Evolutionary conservation across 2,797 vertebrate genomes (phyloP).

Genomic region (Brachymystax lenok): DNA sequence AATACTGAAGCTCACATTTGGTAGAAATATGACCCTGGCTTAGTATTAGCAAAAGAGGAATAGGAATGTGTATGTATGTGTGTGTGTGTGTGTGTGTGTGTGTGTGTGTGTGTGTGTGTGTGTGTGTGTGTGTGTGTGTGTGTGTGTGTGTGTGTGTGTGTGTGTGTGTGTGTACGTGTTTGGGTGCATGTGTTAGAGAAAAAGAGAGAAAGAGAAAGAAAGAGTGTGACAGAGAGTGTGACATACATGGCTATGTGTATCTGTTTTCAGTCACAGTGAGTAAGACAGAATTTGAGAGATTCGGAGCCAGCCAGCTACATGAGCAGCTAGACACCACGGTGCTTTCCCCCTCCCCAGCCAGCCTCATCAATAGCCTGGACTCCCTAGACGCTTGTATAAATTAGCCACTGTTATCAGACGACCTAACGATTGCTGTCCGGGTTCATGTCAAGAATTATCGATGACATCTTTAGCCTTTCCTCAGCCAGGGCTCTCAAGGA

Average conservation of each 20-base stretch:
- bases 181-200: not conserved
- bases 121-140: not conserved
- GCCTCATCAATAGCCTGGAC: constrained; percentile 35
- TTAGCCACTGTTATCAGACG: constrained; percentile 48
- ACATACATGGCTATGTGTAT: not conserved
- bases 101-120: not conserved
- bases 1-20: not conserved
- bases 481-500: not conserved
- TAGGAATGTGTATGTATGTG: not conserved
- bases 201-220: not conserved
- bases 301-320: not conserved
- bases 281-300: not conserved
- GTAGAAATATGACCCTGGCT: not conserved
- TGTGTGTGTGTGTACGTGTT: not conserved
- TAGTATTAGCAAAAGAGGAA: not conserved
- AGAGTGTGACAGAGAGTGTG: constrained; percentile 1
- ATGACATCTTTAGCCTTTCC: constrained; percentile 37
- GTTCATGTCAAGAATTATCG: constrained; percentile 34
- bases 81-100: not conserved
- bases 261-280: not conserved
- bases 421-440: constrained; percentile 39
- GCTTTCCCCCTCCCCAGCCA: not conserved
- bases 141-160: not conserved
- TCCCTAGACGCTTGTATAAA: constrained; percentile 43
- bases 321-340: not conserved